Conservation (phyloP, 1,140 invertebrate species). For the Drosophila teissieri region DNA sequence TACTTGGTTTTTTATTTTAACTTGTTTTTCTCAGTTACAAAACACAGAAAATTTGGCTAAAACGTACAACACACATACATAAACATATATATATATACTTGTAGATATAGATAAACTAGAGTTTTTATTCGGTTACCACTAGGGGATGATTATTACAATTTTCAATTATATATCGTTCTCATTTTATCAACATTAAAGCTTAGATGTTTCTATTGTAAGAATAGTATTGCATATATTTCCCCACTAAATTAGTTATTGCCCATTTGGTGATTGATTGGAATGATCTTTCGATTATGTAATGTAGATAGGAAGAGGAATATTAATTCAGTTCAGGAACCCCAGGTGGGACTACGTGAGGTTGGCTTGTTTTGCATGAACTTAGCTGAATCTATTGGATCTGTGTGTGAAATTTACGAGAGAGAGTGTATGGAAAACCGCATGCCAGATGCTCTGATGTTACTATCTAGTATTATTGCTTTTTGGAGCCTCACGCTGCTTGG, state of each 20-base stretch:
- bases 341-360: constrained; percentile 47
- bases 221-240: constrained; percentile 58
- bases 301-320: constrained; percentile 40
- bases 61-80: constrained; percentile 77
- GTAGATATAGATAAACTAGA: constrained; percentile 64
- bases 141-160: constrained; percentile 62
- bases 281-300: constrained; percentile 50
- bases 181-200: constrained; percentile 63
- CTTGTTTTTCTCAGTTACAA: constrained; percentile 64
- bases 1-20: constrained; percentile 54
- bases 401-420: constrained; percentile 18
- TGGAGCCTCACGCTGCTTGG: constrained; percentile 29
- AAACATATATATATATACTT: constrained; percentile 66
- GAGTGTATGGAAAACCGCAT: constrained; percentile 41
- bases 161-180: constrained; percentile 46
- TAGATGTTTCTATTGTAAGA: constrained; percentile 58
- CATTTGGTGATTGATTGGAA: constrained; percentile 66
- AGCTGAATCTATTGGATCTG: constrained; percentile 35
- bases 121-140: constrained; percentile 67
- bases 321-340: constrained; percentile 35
- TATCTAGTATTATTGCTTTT: constrained; percentile 43
- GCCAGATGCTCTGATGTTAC: constrained; percentile 41
- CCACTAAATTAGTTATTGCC: constrained; percentile 65
- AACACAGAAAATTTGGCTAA: constrained; percentile 79
- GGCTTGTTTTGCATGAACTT: constrained; percentile 76